A percentile compares a stretch with the other conserved stretches of the same genome.
phyloP scores from a whole-genome alignment of 2,888 invertebrate genomes.

The Gymnosoma rotundatum region DNA sequence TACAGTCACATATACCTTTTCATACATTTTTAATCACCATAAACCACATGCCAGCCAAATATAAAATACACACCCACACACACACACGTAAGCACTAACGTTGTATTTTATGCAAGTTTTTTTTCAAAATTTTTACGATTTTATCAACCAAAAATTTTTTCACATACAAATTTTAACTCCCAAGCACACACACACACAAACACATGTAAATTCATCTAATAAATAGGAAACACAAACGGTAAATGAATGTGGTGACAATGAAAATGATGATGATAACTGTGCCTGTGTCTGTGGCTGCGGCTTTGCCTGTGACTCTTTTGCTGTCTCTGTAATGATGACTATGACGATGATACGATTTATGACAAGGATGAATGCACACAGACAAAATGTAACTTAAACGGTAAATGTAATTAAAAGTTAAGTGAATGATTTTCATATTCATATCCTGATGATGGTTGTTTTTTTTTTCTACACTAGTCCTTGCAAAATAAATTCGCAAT shows the following conservation, averaged over 20 bases:
- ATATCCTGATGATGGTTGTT: constrained; percentile 36
- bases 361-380: constrained; percentile 60
- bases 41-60: constrained; percentile 22
- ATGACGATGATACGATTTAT: constrained; percentile 59
- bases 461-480: constrained; percentile 16
- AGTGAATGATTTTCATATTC: constrained; percentile 65
- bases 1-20: neutral
- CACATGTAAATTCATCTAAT: neutral
- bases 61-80: constrained; percentile 6
- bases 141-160: constrained; percentile 45
- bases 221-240: constrained; percentile 56
- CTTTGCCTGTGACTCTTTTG: constrained; percentile 6
- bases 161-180: constrained; percentile 1
- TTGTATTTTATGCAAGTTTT: constrained; percentile 23
- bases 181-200: neutral
- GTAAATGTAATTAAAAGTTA: constrained; percentile 73
- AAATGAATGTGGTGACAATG: constrained; percentile 50
- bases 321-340: constrained; percentile 38
- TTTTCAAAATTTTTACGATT: constrained; percentile 36
- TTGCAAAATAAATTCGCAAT: constrained; percentile 3
- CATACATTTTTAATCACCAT: constrained; percentile 50
- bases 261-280: neutral
- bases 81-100: neutral
- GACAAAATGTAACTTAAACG: constrained; percentile 66
- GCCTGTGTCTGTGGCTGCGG: neutral